phyloP scores from a whole-genome alignment of 2,797 vertebrate genomes.

The Onychomys torridus region DNA sequence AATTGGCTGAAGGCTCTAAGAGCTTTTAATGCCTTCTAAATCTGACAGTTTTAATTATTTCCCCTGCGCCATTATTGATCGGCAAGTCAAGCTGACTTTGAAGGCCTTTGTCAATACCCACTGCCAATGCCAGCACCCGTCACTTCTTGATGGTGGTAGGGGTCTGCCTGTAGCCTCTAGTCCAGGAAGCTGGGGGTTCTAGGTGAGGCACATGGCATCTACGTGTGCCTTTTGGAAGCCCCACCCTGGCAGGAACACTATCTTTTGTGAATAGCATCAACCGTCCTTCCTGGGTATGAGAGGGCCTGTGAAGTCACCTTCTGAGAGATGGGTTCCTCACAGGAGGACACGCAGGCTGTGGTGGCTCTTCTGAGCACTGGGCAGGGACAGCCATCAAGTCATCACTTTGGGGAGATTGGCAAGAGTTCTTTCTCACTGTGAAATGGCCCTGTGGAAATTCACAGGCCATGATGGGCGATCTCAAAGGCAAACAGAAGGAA shows the following conservation, averaged over 20 bases:
- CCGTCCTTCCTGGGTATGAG: no score
- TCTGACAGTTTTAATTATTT: slow-evolving; percentile 79
- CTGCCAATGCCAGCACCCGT: background rate
- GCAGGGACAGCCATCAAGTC: background rate
- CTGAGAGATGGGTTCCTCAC: no score
- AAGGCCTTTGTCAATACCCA: slow-evolving; percentile 70
- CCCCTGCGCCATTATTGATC: slow-evolving; percentile 64
- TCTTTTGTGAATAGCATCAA: background rate
- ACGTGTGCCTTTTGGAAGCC: background rate
- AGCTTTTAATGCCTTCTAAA: slow-evolving; percentile 57
- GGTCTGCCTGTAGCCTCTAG: background rate
- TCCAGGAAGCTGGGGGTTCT: background rate
- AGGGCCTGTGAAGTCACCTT: background rate
- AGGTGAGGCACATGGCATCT: background rate
- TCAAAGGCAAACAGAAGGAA: background rate
- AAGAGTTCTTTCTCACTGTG: background rate
- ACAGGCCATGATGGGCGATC: background rate
- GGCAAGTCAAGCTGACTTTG: slow-evolving; percentile 54
- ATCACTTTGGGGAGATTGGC: background rate
- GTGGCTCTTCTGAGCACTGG: background rate
- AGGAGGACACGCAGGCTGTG: background rate
- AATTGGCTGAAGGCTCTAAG: slow-evolving; percentile 72
- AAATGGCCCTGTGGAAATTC: background rate
- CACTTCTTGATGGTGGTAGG: accelerated
- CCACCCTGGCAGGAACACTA: background rate